Conservation (phyloP, 2,888 invertebrate genomes). For the Brachylomia viminalis region DNA sequence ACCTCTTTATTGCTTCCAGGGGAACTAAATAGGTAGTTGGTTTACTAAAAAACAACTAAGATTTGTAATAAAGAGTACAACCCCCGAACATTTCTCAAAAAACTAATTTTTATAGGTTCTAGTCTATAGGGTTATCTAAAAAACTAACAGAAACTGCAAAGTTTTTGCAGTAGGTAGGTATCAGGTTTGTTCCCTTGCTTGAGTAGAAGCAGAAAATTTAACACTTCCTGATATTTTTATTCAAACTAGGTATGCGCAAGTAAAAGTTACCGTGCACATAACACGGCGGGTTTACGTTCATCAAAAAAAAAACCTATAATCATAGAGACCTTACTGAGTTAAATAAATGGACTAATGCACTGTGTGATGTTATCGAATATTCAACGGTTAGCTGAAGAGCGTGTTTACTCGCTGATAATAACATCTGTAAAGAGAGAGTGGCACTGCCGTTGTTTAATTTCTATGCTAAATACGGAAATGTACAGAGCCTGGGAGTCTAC, state of each 20-base stretch:
- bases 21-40: background rate
- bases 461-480: constrained; percentile 53
- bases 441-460: constrained; percentile 53
- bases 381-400: constrained; percentile 48
- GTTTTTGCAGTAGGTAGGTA: background rate
- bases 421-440: constrained; percentile 58
- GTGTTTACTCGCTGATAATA: constrained; percentile 49
- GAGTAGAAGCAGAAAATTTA: background rate
- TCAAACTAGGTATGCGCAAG: too few species aligned
- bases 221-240: background rate
- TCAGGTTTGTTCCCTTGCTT: background rate
- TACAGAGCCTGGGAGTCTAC: constrained; percentile 9
- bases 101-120: too few species aligned
- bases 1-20: too few species aligned
- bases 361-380: constrained; percentile 33
- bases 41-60: background rate
- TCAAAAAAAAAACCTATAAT: background rate
- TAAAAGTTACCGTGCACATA: too few species aligned
- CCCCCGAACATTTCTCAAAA: too few species aligned
- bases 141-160: background rate
- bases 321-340: background rate
- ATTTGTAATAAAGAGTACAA: too few species aligned
- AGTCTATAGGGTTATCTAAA: background rate
- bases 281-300: too few species aligned
- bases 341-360: background rate